Base-by-base conservation (phyloP, 2,113 vertebrate genomes). In the Microcebus ravelobensis region DNA sequence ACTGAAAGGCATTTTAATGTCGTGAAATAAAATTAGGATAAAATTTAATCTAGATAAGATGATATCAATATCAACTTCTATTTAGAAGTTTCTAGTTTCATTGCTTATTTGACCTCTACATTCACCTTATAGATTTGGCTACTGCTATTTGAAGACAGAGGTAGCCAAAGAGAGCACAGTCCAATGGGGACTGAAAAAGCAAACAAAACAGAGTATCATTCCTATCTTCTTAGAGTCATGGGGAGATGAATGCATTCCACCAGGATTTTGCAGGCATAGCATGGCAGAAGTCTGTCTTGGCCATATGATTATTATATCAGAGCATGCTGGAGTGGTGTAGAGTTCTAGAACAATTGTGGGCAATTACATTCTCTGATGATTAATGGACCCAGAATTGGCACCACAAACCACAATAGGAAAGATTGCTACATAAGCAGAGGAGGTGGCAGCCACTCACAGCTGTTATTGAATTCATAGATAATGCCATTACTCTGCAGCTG, bases 261-360 rank as follows among this genome's bases (percentile, higher is more conserved):
- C 29, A 89, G 10, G 65, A 61, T 18, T 79, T 80, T 61, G 39
- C 12, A 36, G 68, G 3, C 29, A 23, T 23, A 39, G 25, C 1
- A 11, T 11, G 36, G 23, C 5, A 36, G 27, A 34, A 34, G 8
- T 68, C 8, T 15, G 6, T 7, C 17, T 45, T 55, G 25, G 52
- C 25, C 20, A 17, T 8, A 17, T 59, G 36, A 61, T 52, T 18
- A 8, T 5, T 18, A 8, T 5, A 13, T 2, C 1, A 84, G 3
- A 34, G 4, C 2, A 14, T 8, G 1, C 10, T 42, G 14, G 21
- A n/a, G 1, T 31, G 1, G 25, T 48, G 2, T 18, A 71, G 31
- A 42, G 42, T 57, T 95, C 63, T 45, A 45, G 39, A 29, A 29
- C 36, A 74, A 15, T 27, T 20, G 1, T n/a, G 48, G 48, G 57